These are phyloP conservation scores for Poeciliopsis turneri DNA, from an alignment of 2,797 vertebrate species.

Conservation along the genomic window DNA sequence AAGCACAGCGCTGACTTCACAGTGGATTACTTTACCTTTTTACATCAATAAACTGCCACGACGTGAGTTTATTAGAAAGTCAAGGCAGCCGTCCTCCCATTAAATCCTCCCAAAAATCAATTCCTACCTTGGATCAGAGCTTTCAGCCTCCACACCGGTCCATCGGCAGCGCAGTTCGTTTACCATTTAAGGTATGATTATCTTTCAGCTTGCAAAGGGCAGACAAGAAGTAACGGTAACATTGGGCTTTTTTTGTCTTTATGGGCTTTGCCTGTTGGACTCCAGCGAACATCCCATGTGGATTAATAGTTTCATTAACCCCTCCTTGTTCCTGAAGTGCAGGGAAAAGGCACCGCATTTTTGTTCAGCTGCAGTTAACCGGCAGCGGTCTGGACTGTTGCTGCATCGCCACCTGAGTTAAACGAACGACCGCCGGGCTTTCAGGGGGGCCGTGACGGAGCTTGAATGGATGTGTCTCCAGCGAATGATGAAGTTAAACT, in stretches of 20 bases:
- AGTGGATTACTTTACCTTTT: neutral
- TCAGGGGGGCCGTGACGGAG: neutral
- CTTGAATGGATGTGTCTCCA: slow-evolving; percentile 9
- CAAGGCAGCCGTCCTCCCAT: neutral
- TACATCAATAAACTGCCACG: neutral
- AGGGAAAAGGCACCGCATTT: slow-evolving; percentile 16
- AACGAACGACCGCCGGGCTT: neutral
- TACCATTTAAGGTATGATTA: slow-evolving; percentile 1
- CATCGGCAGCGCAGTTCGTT: neutral
- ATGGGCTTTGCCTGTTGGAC: slow-evolving; percentile 8
- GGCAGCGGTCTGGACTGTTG: slow-evolving; percentile 7
- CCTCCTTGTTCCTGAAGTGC: slow-evolving; percentile 18
- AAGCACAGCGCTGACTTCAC: neutral
- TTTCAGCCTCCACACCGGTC: neutral
- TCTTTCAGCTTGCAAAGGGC: neutral
- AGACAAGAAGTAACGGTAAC: slow-evolving; percentile 6
- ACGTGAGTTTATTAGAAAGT: slow-evolving; percentile 4
- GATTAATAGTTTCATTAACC: slow-evolving; percentile 61
- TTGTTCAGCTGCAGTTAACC: slow-evolving; percentile 36
- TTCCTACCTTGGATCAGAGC: neutral
- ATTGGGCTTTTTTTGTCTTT: neutral
- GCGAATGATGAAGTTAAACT: slow-evolving; percentile 8
- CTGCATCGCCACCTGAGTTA: slow-evolving; percentile 15
- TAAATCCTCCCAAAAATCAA: neutral
- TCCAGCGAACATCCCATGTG: slow-evolving; percentile 23